Conservation (phyloP, 2,888 invertebrate genomes). For the Drosophila flavopinicola region DNA sequence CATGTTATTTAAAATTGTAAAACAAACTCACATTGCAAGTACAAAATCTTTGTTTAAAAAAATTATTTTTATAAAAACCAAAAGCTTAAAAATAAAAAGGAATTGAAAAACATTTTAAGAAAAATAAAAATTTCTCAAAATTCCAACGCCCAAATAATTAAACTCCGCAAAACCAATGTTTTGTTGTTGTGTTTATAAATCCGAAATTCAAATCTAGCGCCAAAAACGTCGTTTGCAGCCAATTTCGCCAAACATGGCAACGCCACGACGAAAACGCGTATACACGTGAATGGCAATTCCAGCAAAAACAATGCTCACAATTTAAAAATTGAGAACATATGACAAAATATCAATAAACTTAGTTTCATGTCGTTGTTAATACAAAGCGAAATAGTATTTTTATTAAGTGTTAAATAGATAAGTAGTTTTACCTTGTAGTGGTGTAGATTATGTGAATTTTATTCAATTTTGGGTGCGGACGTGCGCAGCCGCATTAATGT, state of each 20-base stretch:
- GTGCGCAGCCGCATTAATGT: slow-evolving; percentile 45
- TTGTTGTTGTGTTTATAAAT: too few relatives aligned
- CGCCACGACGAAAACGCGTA: not conserved
- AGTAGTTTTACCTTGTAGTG: slow-evolving; percentile 41
- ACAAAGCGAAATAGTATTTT: slow-evolving; percentile 56
- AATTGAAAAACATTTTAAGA: too few relatives aligned
- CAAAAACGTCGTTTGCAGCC: too few relatives aligned
- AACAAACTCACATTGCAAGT: too few relatives aligned
- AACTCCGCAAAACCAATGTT: too few relatives aligned
- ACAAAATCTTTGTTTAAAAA: too few relatives aligned
- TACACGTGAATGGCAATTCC: slow-evolving; percentile 22
- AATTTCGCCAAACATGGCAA: slow-evolving; percentile 17
- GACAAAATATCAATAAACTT: not conserved
- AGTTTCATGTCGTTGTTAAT: slow-evolving; percentile 42
- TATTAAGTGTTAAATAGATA: slow-evolving; percentile 61
- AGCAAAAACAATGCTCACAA: not conserved
- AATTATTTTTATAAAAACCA: too few relatives aligned
- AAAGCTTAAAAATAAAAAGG: too few relatives aligned
- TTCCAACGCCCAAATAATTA: too few relatives aligned
- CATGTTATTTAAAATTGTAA: too few relatives aligned
- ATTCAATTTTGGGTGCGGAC: slow-evolving; percentile 54
- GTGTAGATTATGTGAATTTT: slow-evolving; percentile 66
- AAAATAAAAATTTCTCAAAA: too few relatives aligned
- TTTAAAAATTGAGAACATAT: not conserved
- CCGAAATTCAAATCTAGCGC: too few relatives aligned